These are phyloP conservation scores for Plutella xylostella DNA, from an alignment of 2,888 invertebrate genomes.

Conservation along the genomic window DNA sequence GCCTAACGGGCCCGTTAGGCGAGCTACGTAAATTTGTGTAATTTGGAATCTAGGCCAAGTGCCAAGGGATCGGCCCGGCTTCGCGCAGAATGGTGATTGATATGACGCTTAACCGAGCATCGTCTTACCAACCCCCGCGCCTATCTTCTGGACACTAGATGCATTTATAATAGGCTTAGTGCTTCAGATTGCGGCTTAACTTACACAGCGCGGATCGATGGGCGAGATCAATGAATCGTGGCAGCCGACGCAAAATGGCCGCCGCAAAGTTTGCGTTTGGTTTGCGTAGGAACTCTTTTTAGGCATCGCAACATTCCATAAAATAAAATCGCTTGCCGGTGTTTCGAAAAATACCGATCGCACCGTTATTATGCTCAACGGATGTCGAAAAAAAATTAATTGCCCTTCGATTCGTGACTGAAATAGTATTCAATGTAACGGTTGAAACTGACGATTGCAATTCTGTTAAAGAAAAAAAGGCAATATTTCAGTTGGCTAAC, in stretches of 20 bases:
- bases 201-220: background rate
- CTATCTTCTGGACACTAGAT: conserved; percentile 37
- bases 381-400: conserved; percentile 12
- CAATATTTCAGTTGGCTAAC: conserved; percentile 1
- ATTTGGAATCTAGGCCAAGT: conserved; percentile 68
- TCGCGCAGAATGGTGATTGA: conserved; percentile 62
- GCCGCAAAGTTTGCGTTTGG: background rate
- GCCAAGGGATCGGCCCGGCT: conserved; percentile 58
- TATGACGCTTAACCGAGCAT: conserved; percentile 52
- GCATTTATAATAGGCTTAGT: conserved; percentile 41
- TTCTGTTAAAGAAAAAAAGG: background rate
- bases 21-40: conserved; percentile 66
- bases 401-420: conserved; percentile 11
- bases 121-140: conserved; percentile 37
- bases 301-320: background rate
- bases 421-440: conserved; percentile 11
- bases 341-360: conserved; percentile 1
- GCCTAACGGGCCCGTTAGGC: conserved; percentile 54
- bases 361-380: conserved; percentile 5
- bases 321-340: conserved; percentile 2
- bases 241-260: background rate
- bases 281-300: background rate
- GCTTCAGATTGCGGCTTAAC: conserved; percentile 6
- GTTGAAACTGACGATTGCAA: conserved; percentile 4
- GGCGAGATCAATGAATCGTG: background rate